Base-by-base conservation (phyloP, 2,888 invertebrate species). In the Lottia gigantea region DNA sequence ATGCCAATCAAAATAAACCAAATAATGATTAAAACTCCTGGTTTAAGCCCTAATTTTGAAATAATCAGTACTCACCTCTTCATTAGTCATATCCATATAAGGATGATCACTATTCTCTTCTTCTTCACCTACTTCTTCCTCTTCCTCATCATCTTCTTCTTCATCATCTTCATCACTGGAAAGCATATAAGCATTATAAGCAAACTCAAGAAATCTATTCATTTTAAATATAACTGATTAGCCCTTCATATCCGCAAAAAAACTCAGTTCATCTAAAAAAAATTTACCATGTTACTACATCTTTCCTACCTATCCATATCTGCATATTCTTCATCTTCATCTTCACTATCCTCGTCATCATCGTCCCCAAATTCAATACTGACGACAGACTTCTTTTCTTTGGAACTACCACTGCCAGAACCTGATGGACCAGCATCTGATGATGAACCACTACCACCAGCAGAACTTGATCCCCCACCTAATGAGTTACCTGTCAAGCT, bases 351-450 rank as follows among this genome's bases (percentile, higher is more conserved):
- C 62, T 74, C 76, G 11, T 71, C 75, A n/a, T 71, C 72, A 62
- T 78, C 80, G 62, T 91, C 92, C 55, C 92, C 91, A 73, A 88
- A 90, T 62, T 91, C 91, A 67, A 61, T 23, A 23, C 12, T 23
- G 15, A 63, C 16, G 25, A n/a, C n/a, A n/a, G 26, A 40, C 1
- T 25, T 63, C 11, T n/a, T 19, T 25, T 26, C 26, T n/a, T 40
- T n/a, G 40, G n/a, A 25, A 25, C 12, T 71, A 1, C 62, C 69
- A 16, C 64, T 47, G 15, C 62, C 26, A 14, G 47, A 46, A 19
- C 66, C 62, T 15, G 55, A 63, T 25, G 67, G 23, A 55, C 65
- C 62, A 26, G 63, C 62, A 46, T 40, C 70, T 64, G 45, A 25
- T 55, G 31, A 31, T 45, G n/a, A 68, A 19, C 47, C 66, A 31